Conservation (phyloP, 2,797 vertebrate species). For the Pangasius sanitwongsei region DNA sequence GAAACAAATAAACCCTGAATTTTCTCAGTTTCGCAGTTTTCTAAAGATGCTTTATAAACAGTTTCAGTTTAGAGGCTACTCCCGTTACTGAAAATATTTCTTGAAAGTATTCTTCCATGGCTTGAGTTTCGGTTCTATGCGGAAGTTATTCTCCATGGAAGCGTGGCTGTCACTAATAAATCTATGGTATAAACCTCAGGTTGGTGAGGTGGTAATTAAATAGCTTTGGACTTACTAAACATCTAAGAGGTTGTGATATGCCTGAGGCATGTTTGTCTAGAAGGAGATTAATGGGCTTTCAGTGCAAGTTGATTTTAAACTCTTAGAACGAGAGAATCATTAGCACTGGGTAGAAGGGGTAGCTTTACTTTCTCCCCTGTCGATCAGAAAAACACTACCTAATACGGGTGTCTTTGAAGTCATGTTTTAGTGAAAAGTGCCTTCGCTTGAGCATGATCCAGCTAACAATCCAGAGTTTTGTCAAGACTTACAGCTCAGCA, state of each 20-base stretch:
- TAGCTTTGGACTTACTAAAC: neutral
- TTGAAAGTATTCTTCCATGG: neutral
- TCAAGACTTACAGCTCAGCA: neutral
- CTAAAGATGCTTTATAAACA: neutral
- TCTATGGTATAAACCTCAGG: neutral
- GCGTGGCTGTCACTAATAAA: neutral
- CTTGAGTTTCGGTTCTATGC: neutral
- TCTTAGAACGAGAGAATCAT: neutral
- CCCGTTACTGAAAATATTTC: neutral
- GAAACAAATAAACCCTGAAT: neutral
- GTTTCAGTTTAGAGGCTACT: neutral
- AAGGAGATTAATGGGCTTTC: neutral
- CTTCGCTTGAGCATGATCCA: neutral
- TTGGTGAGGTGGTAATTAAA: constrained; percentile 2
- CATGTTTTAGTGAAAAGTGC: neutral
- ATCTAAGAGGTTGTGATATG: neutral
- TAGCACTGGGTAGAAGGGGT: neutral
- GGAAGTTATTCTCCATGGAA: neutral
- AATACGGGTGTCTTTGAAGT: neutral
- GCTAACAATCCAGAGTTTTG: neutral
- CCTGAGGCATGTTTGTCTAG: neutral
- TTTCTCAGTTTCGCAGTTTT: neutral
- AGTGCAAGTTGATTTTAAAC: neutral
- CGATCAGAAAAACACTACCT: neutral
- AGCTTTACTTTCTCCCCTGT: neutral